Base-by-base conservation (phyloP, 2,113 vertebrate species). In the Callorhinus ursinus region DNA sequence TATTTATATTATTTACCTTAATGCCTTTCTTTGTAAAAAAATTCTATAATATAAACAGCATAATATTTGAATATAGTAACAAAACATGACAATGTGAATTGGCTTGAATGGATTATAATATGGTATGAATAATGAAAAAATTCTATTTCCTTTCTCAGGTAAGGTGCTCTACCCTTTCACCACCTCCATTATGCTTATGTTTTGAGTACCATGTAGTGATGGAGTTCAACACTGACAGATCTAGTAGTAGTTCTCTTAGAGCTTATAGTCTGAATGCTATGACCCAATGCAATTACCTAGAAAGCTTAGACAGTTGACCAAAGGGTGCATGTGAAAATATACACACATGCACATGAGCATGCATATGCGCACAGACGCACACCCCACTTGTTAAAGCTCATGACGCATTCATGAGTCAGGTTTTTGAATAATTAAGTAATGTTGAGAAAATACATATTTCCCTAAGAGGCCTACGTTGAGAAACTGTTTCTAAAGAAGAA, bases 371-470 rank as follows among this genome's bases (percentile, higher is more conserved):
- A 24, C 11, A 7, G 4, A n/a, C 12, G 15, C 55, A 36, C n/a
- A 61, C 9, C 12, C 9, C 19, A 90, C 39, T 86, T 59, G 12
- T 59, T 42, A 8, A 87, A 87, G 33, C 14, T 95, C 24, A 11
- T 57, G 65, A 80, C 80, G 24, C 46, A 42, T 59, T 82, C 16
- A 31, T 22, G n/a, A 77, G 51, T 89, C 77, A 84, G 21, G n/a
- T 31, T 96, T 90, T 79, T 74, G 10, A 90, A 97, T 90, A 92
- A 82, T 84, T 91, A 91, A 92, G 51, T 79, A 61, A 93, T n/a
- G 16, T 63, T 89, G 57, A 90, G 39, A 88, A 96, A 95, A 74
- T 71, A 79, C 88, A 22, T 87, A 93, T 96, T 88, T 96, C 36
- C 57, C 74, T 57, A 51, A 93, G 84, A 92, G 63, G 31, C 14